These are phyloP conservation scores for Ophonus ardosiacus DNA, from an alignment of 2,888 invertebrate genomes.

Conservation along the genomic window DNA sequence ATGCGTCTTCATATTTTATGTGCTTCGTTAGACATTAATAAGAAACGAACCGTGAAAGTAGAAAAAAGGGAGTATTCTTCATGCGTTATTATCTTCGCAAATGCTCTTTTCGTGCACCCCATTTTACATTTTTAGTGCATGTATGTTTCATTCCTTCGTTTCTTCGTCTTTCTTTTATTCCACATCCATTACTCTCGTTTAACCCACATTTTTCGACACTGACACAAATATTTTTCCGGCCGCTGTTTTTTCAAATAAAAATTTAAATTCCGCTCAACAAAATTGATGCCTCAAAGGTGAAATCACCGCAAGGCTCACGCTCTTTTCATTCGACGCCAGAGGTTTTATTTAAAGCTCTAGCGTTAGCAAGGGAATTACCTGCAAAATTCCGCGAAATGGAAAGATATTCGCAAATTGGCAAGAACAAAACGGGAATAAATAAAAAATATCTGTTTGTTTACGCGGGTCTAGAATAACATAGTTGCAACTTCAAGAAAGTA, in stretches of 20 bases:
- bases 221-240: constrained; percentile 34
- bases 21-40: constrained; percentile 60
- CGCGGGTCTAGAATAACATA: no score
- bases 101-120: constrained; percentile 58
- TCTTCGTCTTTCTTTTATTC: constrained; percentile 42
- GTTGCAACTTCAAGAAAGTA: no score
- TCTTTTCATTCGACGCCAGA: background rate
- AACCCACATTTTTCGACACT: constrained; percentile 50
- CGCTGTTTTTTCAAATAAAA: constrained; percentile 19
- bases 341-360: background rate
- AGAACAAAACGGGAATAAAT: background rate
- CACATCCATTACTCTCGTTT: constrained; percentile 48
- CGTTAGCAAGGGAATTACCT: background rate
- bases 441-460: background rate
- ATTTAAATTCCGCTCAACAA: constrained; percentile 23
- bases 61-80: constrained; percentile 55
- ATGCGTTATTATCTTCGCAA: constrained; percentile 59
- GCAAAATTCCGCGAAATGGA: background rate
- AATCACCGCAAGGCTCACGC: background rate
- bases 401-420: background rate
- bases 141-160: constrained; percentile 56
- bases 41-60: constrained; percentile 60
- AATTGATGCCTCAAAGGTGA: constrained; percentile 11
- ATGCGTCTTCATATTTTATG: constrained; percentile 58
- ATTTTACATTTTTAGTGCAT: constrained; percentile 61